Conservation (phyloP, 2,113 vertebrate genomes). For the Phrynocephalus versicolor region DNA sequence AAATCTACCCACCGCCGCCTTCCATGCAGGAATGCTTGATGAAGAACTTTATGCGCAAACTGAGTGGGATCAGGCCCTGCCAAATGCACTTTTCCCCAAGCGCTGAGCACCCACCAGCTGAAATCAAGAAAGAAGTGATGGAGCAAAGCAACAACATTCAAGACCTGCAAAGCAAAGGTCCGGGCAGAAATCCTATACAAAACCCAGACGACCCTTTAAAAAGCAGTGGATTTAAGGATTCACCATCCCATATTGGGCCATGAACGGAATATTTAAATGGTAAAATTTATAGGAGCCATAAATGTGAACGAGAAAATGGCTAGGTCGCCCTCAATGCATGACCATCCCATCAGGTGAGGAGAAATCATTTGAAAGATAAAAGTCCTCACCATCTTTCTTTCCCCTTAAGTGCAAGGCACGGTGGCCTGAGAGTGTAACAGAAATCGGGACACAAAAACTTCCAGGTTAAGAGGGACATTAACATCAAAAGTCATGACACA, state of each 20-base stretch:
- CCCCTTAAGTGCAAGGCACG: background rate
- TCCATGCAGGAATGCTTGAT: background rate
- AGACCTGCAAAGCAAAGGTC: background rate
- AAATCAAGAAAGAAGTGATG: background rate
- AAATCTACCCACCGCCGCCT: background rate
- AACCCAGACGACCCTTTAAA: too few species aligned
- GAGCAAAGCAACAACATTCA: slow-evolving; percentile 19
- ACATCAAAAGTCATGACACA: too few species aligned
- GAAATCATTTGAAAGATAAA: background rate
- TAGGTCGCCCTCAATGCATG: background rate
- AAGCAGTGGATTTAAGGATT: background rate
- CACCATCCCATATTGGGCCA: background rate
- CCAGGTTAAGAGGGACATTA: background rate
- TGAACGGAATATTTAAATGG: slow-evolving; percentile 9
- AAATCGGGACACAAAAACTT: background rate
- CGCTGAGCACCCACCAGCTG: background rate
- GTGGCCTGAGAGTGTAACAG: background rate
- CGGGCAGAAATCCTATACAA: background rate
- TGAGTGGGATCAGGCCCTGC: slow-evolving; percentile 12
- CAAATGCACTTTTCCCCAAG: slow-evolving; percentile 23
- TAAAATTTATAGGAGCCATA: background rate
- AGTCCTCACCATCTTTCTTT: background rate
- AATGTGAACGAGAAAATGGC: background rate
- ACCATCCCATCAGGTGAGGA: too few species aligned
- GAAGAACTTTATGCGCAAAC: background rate